phyloP scores from a whole-genome alignment of 2,113 vertebrate genomes.

The Brienomyrus brachyistius region DNA sequence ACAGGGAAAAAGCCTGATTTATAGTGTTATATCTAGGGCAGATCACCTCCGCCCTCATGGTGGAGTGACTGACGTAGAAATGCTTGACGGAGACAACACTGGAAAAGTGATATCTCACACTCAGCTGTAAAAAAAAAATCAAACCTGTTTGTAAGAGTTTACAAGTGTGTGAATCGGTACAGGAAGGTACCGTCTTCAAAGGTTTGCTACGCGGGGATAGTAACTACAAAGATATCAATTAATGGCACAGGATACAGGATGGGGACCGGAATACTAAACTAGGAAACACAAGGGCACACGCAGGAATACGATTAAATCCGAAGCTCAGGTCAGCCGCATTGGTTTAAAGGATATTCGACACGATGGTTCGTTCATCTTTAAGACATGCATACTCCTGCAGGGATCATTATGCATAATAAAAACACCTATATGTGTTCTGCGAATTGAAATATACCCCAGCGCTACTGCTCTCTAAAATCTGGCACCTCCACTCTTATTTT shows the following conservation, averaged over 20 bases:
- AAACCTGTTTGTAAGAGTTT: not conserved
- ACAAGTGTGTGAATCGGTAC: not conserved
- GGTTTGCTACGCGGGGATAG: not conserved
- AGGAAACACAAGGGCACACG: not conserved
- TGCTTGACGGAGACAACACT: not conserved
- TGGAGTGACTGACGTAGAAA: not conserved
- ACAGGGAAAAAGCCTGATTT: not conserved
- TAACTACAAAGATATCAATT: not conserved
- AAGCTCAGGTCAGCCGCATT: not conserved
- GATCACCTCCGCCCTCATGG: not conserved
- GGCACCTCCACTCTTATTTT: not conserved
- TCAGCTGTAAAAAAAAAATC: not conserved
- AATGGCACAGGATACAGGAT: not conserved
- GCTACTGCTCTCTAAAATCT: not conserved
- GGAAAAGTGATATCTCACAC: not conserved
- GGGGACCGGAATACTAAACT: not conserved
- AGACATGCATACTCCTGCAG: not conserved
- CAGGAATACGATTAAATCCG: not conserved
- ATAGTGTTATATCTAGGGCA: not conserved
- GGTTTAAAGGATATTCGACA: not conserved
- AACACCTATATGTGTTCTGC: not conserved
- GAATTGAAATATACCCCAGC: not conserved
- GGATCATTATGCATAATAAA: conserved; percentile 2
- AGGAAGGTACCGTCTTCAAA: not conserved
- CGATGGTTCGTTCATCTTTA: not conserved